Percentiles rank a stretch among this genome's conserved stretches.
Conservation (phyloP, 2,113 vertebrate genomes). For the Actenoides hombroni region DNA sequence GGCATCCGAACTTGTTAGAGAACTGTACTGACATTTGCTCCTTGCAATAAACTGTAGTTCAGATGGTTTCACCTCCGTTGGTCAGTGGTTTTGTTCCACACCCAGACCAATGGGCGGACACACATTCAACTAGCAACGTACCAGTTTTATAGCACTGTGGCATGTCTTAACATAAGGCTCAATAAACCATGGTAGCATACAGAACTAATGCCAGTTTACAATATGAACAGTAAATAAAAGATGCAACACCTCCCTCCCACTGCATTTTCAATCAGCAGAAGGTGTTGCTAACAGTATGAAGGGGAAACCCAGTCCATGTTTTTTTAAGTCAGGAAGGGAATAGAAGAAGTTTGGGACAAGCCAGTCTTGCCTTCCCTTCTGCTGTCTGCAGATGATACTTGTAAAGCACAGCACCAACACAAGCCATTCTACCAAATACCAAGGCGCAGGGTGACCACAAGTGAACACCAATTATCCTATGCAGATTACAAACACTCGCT, state of each 20-base stretch:
- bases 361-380: background rate
- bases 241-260: background rate
- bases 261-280: background rate
- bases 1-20: background rate
- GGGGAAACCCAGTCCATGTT: background rate
- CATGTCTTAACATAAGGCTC: background rate
- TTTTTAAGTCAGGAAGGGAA: background rate
- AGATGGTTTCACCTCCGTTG: background rate
- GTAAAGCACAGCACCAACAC: background rate
- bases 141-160: background rate
- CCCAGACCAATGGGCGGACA: background rate
- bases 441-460: background rate
- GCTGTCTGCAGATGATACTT: background rate
- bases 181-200: background rate
- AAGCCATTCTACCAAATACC: background rate
- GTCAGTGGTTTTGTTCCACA: background rate
- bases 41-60: background rate
- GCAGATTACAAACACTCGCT: background rate
- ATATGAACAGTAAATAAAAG: background rate
- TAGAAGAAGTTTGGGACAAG: background rate
- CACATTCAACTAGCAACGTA: background rate
- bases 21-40: background rate
- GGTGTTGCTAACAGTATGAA: background rate
- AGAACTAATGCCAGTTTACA: background rate
- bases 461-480: background rate